These are phyloP conservation scores for Timema cristinae DNA, from an alignment of 2,888 invertebrate genomes.

Conservation along the genomic window DNA sequence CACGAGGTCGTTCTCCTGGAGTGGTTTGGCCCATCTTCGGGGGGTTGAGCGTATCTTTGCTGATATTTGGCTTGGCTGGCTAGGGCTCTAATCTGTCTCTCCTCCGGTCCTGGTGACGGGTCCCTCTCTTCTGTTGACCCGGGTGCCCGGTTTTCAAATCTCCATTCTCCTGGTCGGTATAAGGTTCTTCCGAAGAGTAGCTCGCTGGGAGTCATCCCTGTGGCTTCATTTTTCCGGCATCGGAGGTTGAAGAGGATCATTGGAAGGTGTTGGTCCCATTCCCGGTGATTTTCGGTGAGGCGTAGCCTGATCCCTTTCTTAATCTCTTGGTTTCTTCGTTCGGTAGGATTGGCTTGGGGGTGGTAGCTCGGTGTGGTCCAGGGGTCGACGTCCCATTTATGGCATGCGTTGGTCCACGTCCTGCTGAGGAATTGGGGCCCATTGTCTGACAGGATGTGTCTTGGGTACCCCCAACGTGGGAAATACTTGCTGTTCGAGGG, in stretches of 20 bases:
- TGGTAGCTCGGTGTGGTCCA: not conserved
- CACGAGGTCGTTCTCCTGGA: not conserved
- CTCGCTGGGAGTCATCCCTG: not conserved
- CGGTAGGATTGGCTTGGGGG: not conserved
- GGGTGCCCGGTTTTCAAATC: too few species aligned
- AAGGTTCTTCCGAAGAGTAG: not conserved
- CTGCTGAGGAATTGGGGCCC: not conserved
- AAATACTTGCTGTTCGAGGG: not conserved
- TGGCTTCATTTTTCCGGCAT: not conserved
- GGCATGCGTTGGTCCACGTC: not conserved
- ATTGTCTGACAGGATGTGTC: not conserved
- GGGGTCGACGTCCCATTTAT: not conserved
- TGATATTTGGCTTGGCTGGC: not conserved
- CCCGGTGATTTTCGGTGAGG: not conserved
- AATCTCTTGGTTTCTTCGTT: not conserved
- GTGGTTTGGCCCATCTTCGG: not conserved
- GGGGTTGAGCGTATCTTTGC: not conserved
- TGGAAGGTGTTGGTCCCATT: not conserved
- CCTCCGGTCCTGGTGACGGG: not conserved
- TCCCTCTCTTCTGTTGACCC: not conserved
- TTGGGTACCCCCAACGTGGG: not conserved
- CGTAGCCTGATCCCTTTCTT: not conserved
- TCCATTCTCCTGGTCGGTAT: not conserved
- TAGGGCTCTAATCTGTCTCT: not conserved
- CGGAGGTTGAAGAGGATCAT: not conserved